Evolutionary conservation across 2,797 vertebrate species (phyloP).

Genomic region (Eleutherodactylus coqui): DNA sequence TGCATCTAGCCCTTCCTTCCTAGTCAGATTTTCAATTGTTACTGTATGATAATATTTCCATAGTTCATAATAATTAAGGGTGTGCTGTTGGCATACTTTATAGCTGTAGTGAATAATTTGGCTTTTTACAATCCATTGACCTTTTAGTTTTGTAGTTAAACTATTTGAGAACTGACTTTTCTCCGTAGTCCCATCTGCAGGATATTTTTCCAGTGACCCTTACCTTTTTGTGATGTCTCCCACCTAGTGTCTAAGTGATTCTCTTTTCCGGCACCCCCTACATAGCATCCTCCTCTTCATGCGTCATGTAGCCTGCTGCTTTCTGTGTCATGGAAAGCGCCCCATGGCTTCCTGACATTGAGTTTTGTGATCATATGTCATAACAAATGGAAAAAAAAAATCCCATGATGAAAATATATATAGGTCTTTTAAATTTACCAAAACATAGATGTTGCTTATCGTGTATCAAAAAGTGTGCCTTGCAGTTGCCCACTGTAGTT

Average conservation of each 20-base stretch:
- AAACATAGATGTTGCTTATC: not conserved
- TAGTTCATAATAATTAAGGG: conserved; percentile 17
- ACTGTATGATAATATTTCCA: not conserved
- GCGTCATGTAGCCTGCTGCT: conserved; percentile 38
- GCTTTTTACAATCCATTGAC: conserved; percentile 6
- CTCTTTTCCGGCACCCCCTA: conserved; percentile 2
- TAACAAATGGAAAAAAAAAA: not conserved
- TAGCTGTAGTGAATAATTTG: not conserved
- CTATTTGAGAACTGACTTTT: not conserved
- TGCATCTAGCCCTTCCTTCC: not conserved
- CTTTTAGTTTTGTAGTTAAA: conserved; percentile 1
- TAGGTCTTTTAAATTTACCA: not conserved
- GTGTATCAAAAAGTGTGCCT: not conserved
- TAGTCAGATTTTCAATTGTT: not conserved
- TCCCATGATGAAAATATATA: not conserved
- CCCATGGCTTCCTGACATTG: not conserved
- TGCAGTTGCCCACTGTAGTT: conserved; percentile 21
- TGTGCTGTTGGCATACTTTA: conserved; percentile 13
- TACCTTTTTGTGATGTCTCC: not conserved
- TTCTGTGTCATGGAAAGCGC: conserved; percentile 43
- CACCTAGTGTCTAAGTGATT: conserved; percentile 18
- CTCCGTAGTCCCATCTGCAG: conserved; percentile 11
- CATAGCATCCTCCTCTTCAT: conserved; percentile 22
- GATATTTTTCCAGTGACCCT: conserved; percentile 14
- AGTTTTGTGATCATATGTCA: conserved; percentile 1